Conservation (phyloP, 2,797 vertebrate genomes). For the Benthosema pterotum region DNA sequence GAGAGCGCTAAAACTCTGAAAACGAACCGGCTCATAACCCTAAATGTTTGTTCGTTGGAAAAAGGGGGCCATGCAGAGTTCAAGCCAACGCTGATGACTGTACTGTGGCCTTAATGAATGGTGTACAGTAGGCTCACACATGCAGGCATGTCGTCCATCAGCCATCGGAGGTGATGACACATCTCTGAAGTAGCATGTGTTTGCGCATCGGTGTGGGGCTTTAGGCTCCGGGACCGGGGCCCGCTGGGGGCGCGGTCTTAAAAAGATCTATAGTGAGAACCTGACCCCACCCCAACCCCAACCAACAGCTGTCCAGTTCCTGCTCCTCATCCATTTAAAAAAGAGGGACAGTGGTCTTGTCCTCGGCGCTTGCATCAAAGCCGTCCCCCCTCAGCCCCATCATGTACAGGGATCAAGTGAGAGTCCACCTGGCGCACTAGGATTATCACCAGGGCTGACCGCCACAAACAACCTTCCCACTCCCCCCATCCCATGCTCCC, state of each 20-base stretch:
- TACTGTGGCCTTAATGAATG: too few species aligned
- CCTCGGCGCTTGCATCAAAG: constrained; percentile 62
- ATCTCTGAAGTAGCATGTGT: constrained; percentile 15
- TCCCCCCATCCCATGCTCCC: constrained; percentile 23
- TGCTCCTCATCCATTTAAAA: constrained; percentile 46
- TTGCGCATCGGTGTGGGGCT: too few species aligned
- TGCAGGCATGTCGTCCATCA: constrained; percentile 53
- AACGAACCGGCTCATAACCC: too few species aligned
- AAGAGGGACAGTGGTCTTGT: constrained; percentile 56
- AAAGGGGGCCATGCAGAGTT: too few species aligned
- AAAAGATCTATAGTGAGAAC: background rate
- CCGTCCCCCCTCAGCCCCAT: constrained; percentile 38
- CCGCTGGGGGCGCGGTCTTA: too few species aligned
- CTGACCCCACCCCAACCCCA: background rate
- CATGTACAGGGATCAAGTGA: constrained; percentile 58
- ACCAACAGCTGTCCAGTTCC: constrained; percentile 57
- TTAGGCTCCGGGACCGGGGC: too few species aligned
- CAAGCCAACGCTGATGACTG: too few species aligned
- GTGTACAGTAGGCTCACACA: background rate
- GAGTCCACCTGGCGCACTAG: constrained; percentile 60
- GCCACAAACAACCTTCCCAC: constrained; percentile 2
- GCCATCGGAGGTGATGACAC: constrained; percentile 18
- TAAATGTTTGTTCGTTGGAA: too few species aligned
- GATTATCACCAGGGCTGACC: constrained; percentile 43
- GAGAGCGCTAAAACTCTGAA: too few species aligned